These are phyloP conservation scores for Caretta caretta DNA, from an alignment of 2,113 vertebrate species.

Conservation along the genomic window DNA sequence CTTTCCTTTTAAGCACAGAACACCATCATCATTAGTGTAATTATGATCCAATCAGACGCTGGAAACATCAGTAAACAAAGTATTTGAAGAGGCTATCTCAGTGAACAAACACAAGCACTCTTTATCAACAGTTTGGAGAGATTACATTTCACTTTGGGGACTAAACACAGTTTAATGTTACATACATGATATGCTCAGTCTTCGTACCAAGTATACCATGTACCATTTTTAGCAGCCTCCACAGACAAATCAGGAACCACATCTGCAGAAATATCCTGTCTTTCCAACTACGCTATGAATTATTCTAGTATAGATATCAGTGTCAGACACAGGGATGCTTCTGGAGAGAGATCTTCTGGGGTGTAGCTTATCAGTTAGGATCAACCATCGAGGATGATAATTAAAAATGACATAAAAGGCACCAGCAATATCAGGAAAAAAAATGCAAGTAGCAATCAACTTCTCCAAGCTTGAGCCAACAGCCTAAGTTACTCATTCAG, in stretches of 20 bases:
- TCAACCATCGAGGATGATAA: accelerated
- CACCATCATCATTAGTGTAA: neutral
- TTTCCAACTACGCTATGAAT: accelerated
- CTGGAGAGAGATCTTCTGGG: neutral
- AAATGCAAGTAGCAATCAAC: neutral
- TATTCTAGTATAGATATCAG: neutral
- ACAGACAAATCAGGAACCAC: neutral
- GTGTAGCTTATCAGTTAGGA: neutral
- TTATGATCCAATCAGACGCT: neutral
- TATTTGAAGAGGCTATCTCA: neutral
- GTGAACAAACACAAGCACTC: neutral
- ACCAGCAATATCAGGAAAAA: neutral
- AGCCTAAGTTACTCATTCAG: neutral
- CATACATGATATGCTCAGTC: neutral
- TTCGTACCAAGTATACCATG: neutral
- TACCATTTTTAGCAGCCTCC: neutral
- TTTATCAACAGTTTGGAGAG: neutral
- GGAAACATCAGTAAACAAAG: neutral
- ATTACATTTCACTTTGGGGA: neutral
- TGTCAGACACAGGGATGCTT: neutral
- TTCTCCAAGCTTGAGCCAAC: neutral
- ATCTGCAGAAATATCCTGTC: accelerated
- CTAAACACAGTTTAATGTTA: neutral
- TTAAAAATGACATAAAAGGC: accelerated
- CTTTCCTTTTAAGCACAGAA: neutral